Conservation (phyloP, 2,888 invertebrate species). For the Chironomus tentans region DNA sequence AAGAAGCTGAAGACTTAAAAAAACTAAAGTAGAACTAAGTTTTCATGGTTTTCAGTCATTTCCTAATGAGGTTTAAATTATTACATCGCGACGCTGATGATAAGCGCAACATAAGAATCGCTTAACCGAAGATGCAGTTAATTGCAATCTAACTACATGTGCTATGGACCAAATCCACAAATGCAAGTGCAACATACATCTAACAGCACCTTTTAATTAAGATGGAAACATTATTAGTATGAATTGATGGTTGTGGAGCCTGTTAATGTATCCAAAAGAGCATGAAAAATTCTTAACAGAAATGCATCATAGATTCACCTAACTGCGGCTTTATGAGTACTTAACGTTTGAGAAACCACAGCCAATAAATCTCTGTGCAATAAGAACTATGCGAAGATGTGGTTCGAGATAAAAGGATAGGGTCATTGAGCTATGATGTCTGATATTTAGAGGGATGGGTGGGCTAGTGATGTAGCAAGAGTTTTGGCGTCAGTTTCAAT, state of each 20-base stretch:
- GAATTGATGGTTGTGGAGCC: background rate
- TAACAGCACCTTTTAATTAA: conserved; percentile 16
- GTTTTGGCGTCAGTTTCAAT: no score
- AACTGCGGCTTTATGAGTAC: background rate
- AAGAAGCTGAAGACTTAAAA: no score
- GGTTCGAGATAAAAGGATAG: background rate
- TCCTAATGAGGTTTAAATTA: background rate
- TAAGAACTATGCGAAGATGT: background rate
- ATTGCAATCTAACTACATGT: background rate
- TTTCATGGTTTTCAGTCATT: background rate
- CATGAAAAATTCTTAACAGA: background rate
- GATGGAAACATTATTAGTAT: no score
- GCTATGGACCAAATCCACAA: conserved; percentile 13
- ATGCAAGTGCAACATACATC: conserved; percentile 1
- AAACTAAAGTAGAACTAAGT: background rate
- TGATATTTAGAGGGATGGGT: no score
- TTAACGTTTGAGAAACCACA: background rate
- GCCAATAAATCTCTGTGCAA: conserved; percentile 9
- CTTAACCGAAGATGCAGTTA: conserved; percentile 3
- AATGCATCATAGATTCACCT: background rate
- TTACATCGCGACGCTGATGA: no score
- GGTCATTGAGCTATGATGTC: no score
- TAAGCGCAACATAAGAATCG: background rate
- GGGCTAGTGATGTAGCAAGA: no score
- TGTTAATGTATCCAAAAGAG: conserved; percentile 1